Evolutionary conservation across 2,797 vertebrate species (phyloP).

Genomic region (Pantherophis alleghaniensis): DNA sequence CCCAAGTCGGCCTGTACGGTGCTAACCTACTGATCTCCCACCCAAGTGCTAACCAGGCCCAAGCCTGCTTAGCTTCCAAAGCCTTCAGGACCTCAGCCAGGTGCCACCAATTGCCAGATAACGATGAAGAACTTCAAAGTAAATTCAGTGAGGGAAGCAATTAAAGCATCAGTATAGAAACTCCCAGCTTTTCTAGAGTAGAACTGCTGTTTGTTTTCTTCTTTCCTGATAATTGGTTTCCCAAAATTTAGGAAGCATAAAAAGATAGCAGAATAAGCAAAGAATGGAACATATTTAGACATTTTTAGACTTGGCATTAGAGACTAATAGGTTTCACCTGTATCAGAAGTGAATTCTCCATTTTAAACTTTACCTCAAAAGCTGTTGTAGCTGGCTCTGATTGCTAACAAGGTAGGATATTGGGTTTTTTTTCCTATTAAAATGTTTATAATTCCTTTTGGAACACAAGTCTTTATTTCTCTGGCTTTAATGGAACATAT

Average conservation of each 20-base stretch:
- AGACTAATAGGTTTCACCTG: not conserved
- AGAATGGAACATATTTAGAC: not conserved
- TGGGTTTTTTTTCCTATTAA: not conserved
- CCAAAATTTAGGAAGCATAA: not conserved
- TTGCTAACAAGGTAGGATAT: not conserved
- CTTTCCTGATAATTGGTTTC: not conserved
- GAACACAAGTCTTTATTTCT: not conserved
- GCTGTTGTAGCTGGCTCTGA: not conserved
- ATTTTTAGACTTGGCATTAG: not conserved
- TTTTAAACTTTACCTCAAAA: not conserved
- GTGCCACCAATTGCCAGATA: not conserved
- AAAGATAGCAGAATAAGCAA: not conserved
- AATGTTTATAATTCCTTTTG: not conserved
- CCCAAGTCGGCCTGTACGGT: not conserved
- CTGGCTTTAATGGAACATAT: not conserved
- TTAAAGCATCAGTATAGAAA: not conserved
- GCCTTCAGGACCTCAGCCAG: not conserved
- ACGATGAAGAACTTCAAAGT: not conserved
- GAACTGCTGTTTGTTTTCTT: not conserved
- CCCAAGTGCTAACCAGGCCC: not conserved
- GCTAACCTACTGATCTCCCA: not conserved
- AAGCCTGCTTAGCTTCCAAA: not conserved
- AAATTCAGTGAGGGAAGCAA: not conserved
- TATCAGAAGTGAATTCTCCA: not conserved
- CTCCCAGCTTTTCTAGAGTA: not conserved